phyloP scores from a whole-genome alignment of 2,113 vertebrate species.

The Romanogobio albipinnatus region DNA sequence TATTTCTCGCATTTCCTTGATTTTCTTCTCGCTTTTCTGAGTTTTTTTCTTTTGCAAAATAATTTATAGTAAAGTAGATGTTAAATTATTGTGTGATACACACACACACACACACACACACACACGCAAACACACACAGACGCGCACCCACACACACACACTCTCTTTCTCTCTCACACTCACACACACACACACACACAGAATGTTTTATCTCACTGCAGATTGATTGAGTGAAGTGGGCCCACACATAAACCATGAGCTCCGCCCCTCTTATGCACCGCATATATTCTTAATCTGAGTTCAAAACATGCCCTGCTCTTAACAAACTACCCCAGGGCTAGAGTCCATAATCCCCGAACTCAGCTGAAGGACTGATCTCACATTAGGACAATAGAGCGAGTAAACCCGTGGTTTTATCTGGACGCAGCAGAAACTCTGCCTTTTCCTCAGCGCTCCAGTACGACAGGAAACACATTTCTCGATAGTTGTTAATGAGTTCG shows the following conservation, averaged over 20 bases:
- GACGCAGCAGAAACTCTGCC: background rate
- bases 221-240: slow-evolving; percentile 30
- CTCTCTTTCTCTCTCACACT: no score
- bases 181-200: background rate
- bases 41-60: no score
- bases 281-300: slow-evolving; percentile 73
- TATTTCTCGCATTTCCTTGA: no score
- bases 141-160: no score
- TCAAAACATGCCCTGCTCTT: slow-evolving; percentile 67
- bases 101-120: no score
- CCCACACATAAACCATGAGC: slow-evolving; percentile 54
- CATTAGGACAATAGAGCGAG: slow-evolving; percentile 64
- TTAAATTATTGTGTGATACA: no score
- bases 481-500: slow-evolving; percentile 15
- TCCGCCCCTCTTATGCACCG: slow-evolving; percentile 41
- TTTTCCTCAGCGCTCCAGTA: background rate
- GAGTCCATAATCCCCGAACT: slow-evolving; percentile 74
- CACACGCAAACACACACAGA: no score
- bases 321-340: slow-evolving; percentile 72
- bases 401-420: slow-evolving; percentile 15
- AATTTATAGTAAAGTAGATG: no score
- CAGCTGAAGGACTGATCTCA: slow-evolving; percentile 68
- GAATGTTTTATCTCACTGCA: slow-evolving; percentile 39
- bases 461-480: background rate
- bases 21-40: no score